Conservation (phyloP, 2,797 vertebrate species). For the Nyctalus aviator region DNA sequence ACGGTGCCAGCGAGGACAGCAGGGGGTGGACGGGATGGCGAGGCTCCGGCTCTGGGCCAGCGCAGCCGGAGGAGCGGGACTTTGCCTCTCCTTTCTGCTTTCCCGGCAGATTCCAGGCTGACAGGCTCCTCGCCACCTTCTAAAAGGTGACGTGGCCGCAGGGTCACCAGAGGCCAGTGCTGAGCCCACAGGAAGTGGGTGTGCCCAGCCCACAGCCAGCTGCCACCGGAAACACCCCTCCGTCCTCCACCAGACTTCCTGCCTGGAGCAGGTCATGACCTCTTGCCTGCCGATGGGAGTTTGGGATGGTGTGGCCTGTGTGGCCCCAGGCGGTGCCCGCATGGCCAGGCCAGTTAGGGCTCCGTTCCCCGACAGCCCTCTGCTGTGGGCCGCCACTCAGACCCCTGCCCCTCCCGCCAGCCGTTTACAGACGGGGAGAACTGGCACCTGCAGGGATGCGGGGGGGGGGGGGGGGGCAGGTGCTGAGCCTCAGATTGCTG, state of each 20-base stretch:
- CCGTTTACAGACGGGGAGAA: neutral
- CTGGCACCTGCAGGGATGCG: neutral
- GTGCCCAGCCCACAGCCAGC: neutral
- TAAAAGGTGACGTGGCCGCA: neutral
- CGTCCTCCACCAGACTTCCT: neutral
- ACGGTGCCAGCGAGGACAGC: neutral
- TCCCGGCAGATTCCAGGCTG: neutral
- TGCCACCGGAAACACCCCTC: neutral
- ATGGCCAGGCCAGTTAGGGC: neutral
- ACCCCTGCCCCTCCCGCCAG: too few relatives aligned
- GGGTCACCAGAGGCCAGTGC: slow-evolving; percentile 15
- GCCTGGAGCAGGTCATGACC: neutral
- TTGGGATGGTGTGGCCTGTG: neutral
- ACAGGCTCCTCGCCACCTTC: slow-evolving; percentile 30
- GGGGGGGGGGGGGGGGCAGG: neutral
- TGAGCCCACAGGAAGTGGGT: slow-evolving; percentile 52
- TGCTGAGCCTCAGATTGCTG: neutral
- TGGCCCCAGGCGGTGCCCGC: neutral
- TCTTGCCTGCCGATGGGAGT: neutral
- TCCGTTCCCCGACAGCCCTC: neutral
- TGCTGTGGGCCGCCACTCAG: neutral
- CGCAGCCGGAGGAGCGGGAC: neutral
- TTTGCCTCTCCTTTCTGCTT: slow-evolving; percentile 64
- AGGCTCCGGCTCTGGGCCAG: neutral
- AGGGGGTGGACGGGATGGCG: neutral